Evolutionary conservation across 2,888 invertebrate species (phyloP).

Genomic region (Eumacrocentrus americanus): DNA sequence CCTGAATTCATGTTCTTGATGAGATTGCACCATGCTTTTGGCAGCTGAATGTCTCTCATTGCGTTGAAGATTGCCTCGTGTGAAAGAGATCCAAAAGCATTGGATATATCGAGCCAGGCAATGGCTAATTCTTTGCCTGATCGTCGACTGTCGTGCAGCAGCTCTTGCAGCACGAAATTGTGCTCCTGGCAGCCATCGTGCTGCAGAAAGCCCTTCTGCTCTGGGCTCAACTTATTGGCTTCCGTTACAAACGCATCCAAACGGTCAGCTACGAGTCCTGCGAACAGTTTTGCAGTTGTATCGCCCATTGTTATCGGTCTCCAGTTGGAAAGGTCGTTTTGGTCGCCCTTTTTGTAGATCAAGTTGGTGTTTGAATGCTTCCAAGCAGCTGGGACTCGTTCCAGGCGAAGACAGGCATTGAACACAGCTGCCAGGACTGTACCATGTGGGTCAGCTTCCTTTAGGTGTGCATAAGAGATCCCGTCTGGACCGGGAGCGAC

Average conservation of each 20-base stretch:
- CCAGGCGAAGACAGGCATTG: slow-evolving; percentile 19
- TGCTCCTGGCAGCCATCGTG: slow-evolving; percentile 40
- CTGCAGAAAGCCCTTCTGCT: background rate
- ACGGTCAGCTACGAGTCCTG: slow-evolving; percentile 33
- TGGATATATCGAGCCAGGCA: slow-evolving; percentile 55
- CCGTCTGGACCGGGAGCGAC: slow-evolving; percentile 38
- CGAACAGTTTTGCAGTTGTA: slow-evolving; percentile 38
- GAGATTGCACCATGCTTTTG: slow-evolving; percentile 20
- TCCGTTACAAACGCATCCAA: background rate
- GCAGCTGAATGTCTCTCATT: slow-evolving; percentile 27
- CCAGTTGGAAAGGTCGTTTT: slow-evolving; percentile 38
- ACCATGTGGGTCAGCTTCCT: slow-evolving; percentile 30
- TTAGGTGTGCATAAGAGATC: slow-evolving; percentile 35
- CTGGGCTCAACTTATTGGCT: background rate
- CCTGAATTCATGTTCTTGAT: slow-evolving; percentile 34
- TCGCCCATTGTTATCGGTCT: slow-evolving; percentile 43
- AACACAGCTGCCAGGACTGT: slow-evolving; percentile 9
- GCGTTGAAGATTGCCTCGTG: slow-evolving; percentile 44
- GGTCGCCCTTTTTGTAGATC: slow-evolving; percentile 22
- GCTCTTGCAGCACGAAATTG: slow-evolving; percentile 51
- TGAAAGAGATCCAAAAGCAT: slow-evolving; percentile 56
- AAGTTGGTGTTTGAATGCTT: slow-evolving; percentile 30
- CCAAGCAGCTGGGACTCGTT: slow-evolving; percentile 24
- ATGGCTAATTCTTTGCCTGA: slow-evolving; percentile 37
- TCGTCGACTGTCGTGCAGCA: slow-evolving; percentile 38